Conservation (phyloP, 1,140 invertebrate genomes). For the Drosophila funebris region DNA sequence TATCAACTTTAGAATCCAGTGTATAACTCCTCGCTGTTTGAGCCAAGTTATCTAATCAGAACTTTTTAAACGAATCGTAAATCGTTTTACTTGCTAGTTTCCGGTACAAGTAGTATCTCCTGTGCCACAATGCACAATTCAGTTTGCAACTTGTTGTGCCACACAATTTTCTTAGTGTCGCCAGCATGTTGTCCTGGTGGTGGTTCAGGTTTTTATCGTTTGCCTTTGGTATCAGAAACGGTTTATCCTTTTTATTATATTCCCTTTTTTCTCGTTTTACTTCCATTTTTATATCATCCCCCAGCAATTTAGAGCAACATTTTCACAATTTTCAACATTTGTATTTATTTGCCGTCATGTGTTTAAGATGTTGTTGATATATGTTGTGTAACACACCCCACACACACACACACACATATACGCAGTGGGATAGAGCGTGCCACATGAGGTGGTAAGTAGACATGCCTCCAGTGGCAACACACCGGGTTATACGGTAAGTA, state of each 20-base stretch:
- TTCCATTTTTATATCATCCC: conserved; percentile 34
- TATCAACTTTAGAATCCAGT: conserved; percentile 3
- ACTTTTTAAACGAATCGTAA: conserved; percentile 50
- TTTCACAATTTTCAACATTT: conserved; percentile 76
- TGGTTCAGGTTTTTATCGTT: conserved; percentile 36
- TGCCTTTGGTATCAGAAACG: conserved; percentile 23
- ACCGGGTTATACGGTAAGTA: conserved; percentile 68
- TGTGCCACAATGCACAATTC: conserved; percentile 6
- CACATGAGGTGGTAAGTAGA: conserved; percentile 28
- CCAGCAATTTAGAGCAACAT: conserved; percentile 64
- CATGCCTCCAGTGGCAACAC: conserved; percentile 52
- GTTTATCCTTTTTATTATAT: conserved; percentile 37
- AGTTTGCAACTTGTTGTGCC: conserved; percentile 35
- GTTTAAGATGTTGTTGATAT: conserved; percentile 82
- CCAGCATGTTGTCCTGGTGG: conserved; percentile 5
- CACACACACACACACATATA: conserved; percentile 55
- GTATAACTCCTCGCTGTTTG: background rate
- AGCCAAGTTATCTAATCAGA: conserved; percentile 38
- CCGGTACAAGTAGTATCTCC: conserved; percentile 2
- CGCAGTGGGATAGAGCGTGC: background rate
- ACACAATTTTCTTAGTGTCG: conserved; percentile 19
- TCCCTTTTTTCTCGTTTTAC: background rate
- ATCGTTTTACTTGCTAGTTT: conserved; percentile 37
- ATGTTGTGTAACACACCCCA: conserved; percentile 67
- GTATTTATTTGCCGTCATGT: conserved; percentile 81